phyloP scores from a whole-genome alignment of 1,140 invertebrate genomes.

The Leptopilina boulardi region DNA sequence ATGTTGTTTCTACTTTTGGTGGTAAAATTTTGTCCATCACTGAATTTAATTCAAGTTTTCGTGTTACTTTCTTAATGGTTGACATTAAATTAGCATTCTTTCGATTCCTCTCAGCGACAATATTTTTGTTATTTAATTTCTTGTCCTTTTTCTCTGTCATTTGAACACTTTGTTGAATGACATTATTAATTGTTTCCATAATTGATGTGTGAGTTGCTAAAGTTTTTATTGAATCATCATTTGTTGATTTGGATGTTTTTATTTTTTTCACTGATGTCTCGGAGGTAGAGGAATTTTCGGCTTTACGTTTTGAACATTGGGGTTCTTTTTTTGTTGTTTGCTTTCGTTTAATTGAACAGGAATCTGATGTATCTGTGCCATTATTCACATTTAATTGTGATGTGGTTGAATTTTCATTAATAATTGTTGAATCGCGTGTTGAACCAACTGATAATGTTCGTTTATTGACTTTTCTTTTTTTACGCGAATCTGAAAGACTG shows the following conservation, averaged over 20 bases:
- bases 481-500: constrained; percentile 64
- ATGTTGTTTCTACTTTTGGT: constrained; percentile 48
- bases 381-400: background rate
- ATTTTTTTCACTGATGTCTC: constrained; percentile 52
- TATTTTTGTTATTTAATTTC: constrained; percentile 49
- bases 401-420: constrained; percentile 31
- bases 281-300: constrained; percentile 41
- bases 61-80: constrained; percentile 62
- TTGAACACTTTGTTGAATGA: constrained; percentile 69
- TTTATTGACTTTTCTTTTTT: constrained; percentile 69
- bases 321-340: constrained; percentile 63
- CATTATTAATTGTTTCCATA: constrained; percentile 72
- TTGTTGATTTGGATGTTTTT: constrained; percentile 54
- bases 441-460: constrained; percentile 68
- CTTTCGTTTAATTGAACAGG: background rate
- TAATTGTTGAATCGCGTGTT: constrained; percentile 47
- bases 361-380: background rate
- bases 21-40: constrained; percentile 69
- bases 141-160: constrained; percentile 70
- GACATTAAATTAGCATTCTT: constrained; percentile 72
- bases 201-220: constrained; percentile 70
- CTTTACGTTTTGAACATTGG: constrained; percentile 53
- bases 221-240: constrained; percentile 48
- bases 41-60: constrained; percentile 37
- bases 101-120: constrained; percentile 74